These are phyloP conservation scores for Platycnemis pennipes DNA, from an alignment of 2,888 invertebrate genomes.

Conservation along the genomic window DNA sequence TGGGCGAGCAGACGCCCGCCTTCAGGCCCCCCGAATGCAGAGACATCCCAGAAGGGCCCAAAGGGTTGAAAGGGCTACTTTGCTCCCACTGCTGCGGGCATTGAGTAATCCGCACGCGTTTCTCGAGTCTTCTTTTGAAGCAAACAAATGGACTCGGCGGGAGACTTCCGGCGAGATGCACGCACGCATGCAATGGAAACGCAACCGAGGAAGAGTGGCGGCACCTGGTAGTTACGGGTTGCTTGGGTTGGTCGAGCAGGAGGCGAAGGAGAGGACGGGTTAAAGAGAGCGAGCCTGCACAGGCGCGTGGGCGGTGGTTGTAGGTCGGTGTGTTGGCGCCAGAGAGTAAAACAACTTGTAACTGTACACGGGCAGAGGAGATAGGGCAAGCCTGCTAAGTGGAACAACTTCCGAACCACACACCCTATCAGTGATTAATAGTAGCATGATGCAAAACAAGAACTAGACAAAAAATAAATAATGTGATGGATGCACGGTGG, in stretches of 20 bases:
- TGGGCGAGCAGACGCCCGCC: not conserved
- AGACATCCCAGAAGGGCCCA: not conserved
- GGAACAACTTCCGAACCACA: too few relatives aligned
- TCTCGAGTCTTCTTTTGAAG: not conserved
- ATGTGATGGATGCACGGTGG: too few relatives aligned
- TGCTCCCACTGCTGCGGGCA: not conserved
- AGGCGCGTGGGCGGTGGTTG: not conserved
- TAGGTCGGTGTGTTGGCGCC: too few relatives aligned
- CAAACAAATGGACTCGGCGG: conserved; percentile 50
- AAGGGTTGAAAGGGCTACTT: conserved; percentile 48
- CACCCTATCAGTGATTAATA: too few relatives aligned
- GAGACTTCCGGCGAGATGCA: conserved; percentile 42
- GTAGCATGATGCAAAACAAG: too few relatives aligned
- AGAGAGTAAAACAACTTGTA: too few relatives aligned
- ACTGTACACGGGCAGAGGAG: too few relatives aligned
- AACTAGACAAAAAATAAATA: too few relatives aligned
- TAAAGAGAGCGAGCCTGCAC: not conserved
- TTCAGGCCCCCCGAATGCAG: not conserved
- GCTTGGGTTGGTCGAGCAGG: not conserved
- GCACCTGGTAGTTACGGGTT: not conserved
- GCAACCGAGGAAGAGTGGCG: not conserved
- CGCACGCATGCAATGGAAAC: conserved; percentile 43
- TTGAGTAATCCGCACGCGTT: conserved; percentile 46
- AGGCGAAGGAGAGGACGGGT: not conserved
- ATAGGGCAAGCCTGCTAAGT: too few relatives aligned